Evolutionary conservation across 2,888 invertebrate genomes (phyloP), one percentile per base, ranked within the genome.

Genomic region (Coelinius sp.): DNA sequence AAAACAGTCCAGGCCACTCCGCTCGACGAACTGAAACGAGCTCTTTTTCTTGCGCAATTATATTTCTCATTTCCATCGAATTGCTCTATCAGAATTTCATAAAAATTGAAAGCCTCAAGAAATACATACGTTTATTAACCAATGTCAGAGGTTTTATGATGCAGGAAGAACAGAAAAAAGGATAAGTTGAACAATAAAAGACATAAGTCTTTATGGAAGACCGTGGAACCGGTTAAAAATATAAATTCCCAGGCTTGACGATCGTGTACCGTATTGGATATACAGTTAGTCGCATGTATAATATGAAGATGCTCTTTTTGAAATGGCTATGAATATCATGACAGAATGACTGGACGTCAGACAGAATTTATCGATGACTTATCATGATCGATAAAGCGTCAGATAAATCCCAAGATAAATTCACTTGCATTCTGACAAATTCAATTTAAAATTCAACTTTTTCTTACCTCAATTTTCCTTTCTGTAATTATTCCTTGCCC

Each of bases 181-280:
- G 20, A 59, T 59, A 10, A 14, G 20, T 17, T 35, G 25, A 59
- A 35, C 31, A 38, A 31, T 64, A 22, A 35, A 62, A 22, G 4
- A 41, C 49, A 62, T 35, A 59, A 35, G 31, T 49, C 46, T 68
- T 63, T 62, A 73, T 65, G 75, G 46, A 49, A 76, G 66, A 52
- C 49, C 73, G 70, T 78, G 75, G 75, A 82, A 82, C 80, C 83
- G 83, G 82, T 83, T 81, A 79, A 83, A 83, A 82, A 80, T 82
- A 79, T 80, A 76, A 79, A 79, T 83, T 83, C 81, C 78, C 83
- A 82, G 81, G 80, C 74, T 73, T 76, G 72, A 59, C 63, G 71
- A 64, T 71, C 66, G 65, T 70, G 79, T 82, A 83, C 82, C 82
- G 83, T 83, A 82, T 77, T 78, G 78, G 76, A 79, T 79, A 76